Evolutionary conservation across 2,888 invertebrate species (phyloP), one percentile per base, ranked within the genome.

Genomic region (Dynastes hyllus): DNA sequence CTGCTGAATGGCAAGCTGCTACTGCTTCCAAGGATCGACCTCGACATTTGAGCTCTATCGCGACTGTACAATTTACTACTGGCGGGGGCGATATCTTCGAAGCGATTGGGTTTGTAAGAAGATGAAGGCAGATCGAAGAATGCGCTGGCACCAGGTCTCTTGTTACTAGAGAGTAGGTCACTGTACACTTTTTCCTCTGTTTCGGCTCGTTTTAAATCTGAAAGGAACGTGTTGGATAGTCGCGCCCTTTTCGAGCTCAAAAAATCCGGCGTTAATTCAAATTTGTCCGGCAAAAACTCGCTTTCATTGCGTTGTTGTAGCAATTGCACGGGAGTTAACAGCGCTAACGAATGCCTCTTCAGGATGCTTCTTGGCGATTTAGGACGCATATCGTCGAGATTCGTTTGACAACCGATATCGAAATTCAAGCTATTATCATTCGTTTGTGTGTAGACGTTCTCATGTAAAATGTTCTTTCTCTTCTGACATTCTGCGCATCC

Each of bases 401-500:
- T 16, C 2, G 32, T 16, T 37, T 65, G 65, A 37, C 65, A 65
- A 32, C 65, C n/a, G n/a, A 65, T n/a, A 8, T 65, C 65, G 40
- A 37, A 37, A 65, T 37, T 40, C 11, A 32, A 16, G 29, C 9
- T 16, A 11, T 3, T 13, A 6, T 58, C 55, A 13, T 37, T 37
- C 13, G 65, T 65, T 37, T 65, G 65, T 2, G 65, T 65, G 37
- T 65, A 32, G 6, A 40, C 11, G 5, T 32, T 65, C 8, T 16
- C 40, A 13, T 6, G 37, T 5, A n/a, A 65, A n/a, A 65, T 37
- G 11, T n/a, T 4, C 5, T 37, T n/a, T 37, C 65, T 32, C 16
- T 16, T 40, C n/a, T 65, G 16, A 32, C 65, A 65, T 65, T 65
- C 65, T 13, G 29, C 65, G n/a, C 65, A 65, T 65, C 9, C 6